Evolutionary conservation across 2,797 vertebrate genomes (phyloP).

Genomic region (Tragopan temminckii): DNA sequence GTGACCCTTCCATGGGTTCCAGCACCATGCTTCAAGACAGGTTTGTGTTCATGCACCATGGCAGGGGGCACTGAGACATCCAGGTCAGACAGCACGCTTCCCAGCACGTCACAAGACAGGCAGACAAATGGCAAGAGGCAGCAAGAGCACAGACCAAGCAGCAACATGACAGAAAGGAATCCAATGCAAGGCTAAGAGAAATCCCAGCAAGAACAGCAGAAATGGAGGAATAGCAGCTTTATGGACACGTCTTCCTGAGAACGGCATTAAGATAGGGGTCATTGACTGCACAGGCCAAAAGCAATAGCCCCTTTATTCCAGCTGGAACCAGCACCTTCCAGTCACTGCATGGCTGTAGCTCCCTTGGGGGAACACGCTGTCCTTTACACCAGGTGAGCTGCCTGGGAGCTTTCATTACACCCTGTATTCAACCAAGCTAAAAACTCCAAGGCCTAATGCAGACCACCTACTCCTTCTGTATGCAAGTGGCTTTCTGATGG

Average conservation of each 20-base stretch:
- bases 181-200: slow-evolving; percentile 20
- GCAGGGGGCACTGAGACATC: slow-evolving; percentile 28
- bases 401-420: background rate
- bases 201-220: slow-evolving; percentile 10
- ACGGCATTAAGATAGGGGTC: background rate
- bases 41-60: slow-evolving; percentile 13
- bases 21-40: slow-evolving; percentile 57
- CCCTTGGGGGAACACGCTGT: background rate
- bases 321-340: background rate
- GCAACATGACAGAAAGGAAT: slow-evolving; percentile 29
- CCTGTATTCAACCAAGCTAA: background rate
- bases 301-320: background rate
- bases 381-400: background rate
- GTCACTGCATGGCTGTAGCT: background rate
- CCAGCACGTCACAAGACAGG: slow-evolving; percentile 47
- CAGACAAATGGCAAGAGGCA: slow-evolving; percentile 60
- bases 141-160: slow-evolving; percentile 70
- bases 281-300: background rate
- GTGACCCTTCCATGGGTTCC: background rate
- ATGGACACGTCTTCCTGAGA: slow-evolving; percentile 6
- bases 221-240: slow-evolving; percentile 31
- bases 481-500: background rate
- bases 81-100: background rate
- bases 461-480: background rate
- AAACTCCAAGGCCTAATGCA: background rate